Evolutionary conservation across 2,113 vertebrate genomes (phyloP), one percentile per base, ranked within the genome.

Genomic region (Onychostoma macrolepis): DNA sequence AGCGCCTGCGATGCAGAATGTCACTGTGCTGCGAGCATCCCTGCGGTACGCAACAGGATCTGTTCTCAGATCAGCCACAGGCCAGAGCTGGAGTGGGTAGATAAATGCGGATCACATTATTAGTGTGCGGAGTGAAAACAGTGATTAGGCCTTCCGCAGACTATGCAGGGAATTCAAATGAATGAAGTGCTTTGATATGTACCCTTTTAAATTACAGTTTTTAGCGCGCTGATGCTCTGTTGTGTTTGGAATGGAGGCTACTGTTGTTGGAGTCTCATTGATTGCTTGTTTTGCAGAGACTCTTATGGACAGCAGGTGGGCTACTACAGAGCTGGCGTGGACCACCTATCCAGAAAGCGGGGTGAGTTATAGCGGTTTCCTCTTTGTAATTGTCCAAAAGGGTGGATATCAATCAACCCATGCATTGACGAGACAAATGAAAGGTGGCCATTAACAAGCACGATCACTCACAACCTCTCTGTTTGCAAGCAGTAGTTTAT

Each of bases 231-330:
- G 28, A 83, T 78, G 80, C 53, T 77, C 58, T 48, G 76, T 77
- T 88, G 80, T 67, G 78, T 77, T 82, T 76, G 56, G 53, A n/a
- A 74, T 24, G 15, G 67, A 41, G 28, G 21, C n/a, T 72, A 72
- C n/a, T 80, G 74, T 87, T 77, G 69, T 3, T 26, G 1, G 19
- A 33, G 48, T 9, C 76, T 89, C 45, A 89, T 36, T 86, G 72
- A 83, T 89, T 87, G 75, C 88, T 75, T 94, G 91, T 69, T 91
- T 94, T 97, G 78, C 94, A 99, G 98, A 99, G 95, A 99, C 98
- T 84, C 96, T 99, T 90, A 98, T 99, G 97, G 98, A 99, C 95
- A 99, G 97, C 78, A 98, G 97, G 90, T 98, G 96, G 97, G 98
- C 98, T 88, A 99, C 98, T 8, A 99, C 98, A 86, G 98, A 99